Evolutionary conservation across 1,140 invertebrate species (phyloP), one percentile per base, ranked within the genome.

Genomic region (Drosophila erecta): DNA sequence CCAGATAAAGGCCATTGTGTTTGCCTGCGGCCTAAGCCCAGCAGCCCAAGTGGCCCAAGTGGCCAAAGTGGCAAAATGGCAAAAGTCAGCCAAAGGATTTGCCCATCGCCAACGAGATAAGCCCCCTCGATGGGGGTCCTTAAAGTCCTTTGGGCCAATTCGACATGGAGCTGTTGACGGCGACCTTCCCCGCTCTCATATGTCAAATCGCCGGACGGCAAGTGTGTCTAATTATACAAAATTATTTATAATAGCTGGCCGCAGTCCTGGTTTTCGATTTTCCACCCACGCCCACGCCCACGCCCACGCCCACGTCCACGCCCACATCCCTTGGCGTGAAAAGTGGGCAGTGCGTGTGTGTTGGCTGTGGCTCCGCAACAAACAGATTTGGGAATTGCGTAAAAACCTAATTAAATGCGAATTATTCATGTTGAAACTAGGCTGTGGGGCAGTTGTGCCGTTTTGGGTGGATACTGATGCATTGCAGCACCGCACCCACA

Each of bases 171-270:
- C 61, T 58, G 46, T 75, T 51, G 60, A 41, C 67, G 43, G 51
- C 43, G 46, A 61, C 51, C 37, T 41, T 49, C 5, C 43, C 53
- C 17, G 46, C 44, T 58, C 59, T 76, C 79, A 75, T 87, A 87
- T 86, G 81, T 86, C 81, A 86, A 81, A 71, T 64, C 46, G 49
- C 64, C 76, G 81, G 64, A 81, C 81, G 60, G 62, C 83, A 76
- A 87, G 84, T 87, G 83, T 87, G 79, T 87, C 84, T 87, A 87
- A 87, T 87, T 87, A 84, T 89, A 77, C 67, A 89, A 89, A 89
- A 87, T 87, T 87, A 87, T 87, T 87, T 87, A 87, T 87, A 87
- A 89, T 89, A 81, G 76, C 69, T 53, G 33, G 71, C 74, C 72
- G 59, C 77, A 80, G 40, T 46, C 38, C 57, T 57, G 44, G 64